Conservation (phyloP, 2,113 vertebrate genomes). For the Atractosteus spatula region DNA sequence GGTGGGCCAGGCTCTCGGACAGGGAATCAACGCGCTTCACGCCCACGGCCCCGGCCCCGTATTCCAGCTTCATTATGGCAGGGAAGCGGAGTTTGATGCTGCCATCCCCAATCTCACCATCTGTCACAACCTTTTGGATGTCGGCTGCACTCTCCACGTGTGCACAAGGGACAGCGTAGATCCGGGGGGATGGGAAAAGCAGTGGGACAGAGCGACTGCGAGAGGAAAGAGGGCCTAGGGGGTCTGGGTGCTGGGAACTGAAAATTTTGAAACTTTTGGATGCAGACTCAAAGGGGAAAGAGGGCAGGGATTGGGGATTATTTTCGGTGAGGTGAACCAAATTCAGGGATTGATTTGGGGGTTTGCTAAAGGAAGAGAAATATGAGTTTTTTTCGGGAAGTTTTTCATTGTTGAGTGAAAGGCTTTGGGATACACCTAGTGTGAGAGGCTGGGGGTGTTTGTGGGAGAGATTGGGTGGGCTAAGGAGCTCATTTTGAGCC, state of each 20-base stretch:
- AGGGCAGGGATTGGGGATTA: neutral
- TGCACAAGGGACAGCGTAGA: conserved; percentile 65
- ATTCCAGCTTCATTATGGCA: conserved; percentile 74
- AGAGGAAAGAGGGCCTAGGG: neutral
- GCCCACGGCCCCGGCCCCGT: conserved; percentile 65
- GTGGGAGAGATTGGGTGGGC: no score
- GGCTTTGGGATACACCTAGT: no score
- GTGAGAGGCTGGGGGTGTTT: no score
- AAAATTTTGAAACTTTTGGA: no score
- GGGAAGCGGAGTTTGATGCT: conserved; percentile 54
- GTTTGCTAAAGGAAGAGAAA: no score
- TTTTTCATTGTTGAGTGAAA: no score
- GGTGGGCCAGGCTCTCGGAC: conserved; percentile 60
- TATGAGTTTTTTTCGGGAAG: no score
- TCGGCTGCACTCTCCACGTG: conserved; percentile 58
- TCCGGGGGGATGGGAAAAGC: conserved; percentile 41
- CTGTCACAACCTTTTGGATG: conserved; percentile 49
- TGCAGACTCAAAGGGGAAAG: neutral
- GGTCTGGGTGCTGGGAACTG: no score
- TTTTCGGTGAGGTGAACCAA: no score
- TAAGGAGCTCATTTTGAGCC: no score
- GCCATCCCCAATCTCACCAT: neutral
- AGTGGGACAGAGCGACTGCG: neutral
- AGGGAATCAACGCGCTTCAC: conserved; percentile 58
- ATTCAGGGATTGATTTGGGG: no score